Evolutionary conservation across 1,140 invertebrate species (phyloP).

Genomic region (Lordiphosa clarofinis): DNA sequence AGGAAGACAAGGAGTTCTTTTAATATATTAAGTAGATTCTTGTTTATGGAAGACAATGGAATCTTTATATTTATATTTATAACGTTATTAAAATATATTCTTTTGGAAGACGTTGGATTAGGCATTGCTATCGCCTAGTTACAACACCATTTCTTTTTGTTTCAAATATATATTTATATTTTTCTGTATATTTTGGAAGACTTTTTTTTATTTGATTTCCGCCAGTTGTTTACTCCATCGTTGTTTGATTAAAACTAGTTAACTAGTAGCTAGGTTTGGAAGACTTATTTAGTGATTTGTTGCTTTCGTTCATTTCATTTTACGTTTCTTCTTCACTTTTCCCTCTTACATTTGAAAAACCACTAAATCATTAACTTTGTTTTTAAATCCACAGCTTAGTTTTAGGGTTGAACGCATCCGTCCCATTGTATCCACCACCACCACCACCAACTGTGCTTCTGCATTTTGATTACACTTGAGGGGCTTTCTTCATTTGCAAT

Average conservation of each 20-base stretch:
- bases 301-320: slow-evolving; percentile 48
- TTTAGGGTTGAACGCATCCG: slow-evolving; percentile 13
- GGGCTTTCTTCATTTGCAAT: slow-evolving; percentile 8
- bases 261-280: slow-evolving; percentile 67
- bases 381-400: slow-evolving; percentile 38
- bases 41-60: slow-evolving; percentile 37
- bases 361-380: slow-evolving; percentile 33
- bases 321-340: slow-evolving; percentile 18
- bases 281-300: slow-evolving; percentile 79
- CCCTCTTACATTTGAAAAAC: slow-evolving; percentile 41
- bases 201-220: slow-evolving; percentile 33
- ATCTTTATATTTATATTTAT: slow-evolving; percentile 4
- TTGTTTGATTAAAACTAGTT: slow-evolving; percentile 44
- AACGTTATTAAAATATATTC: background rate
- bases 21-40: slow-evolving; percentile 21
- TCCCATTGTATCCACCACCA: slow-evolving; percentile 22
- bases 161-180: slow-evolving; percentile 1
- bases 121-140: too few species aligned
- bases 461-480: slow-evolving; percentile 29
- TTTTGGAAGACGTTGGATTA: slow-evolving; percentile 56
- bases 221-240: slow-evolving; percentile 28
- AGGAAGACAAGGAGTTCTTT: slow-evolving; percentile 14
- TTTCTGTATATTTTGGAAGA: slow-evolving; percentile 3
- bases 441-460: slow-evolving; percentile 4
- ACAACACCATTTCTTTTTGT: background rate